Evolutionary conservation across 1,140 invertebrate genomes (phyloP).

Genomic region (Nasonia longicornis): DNA sequence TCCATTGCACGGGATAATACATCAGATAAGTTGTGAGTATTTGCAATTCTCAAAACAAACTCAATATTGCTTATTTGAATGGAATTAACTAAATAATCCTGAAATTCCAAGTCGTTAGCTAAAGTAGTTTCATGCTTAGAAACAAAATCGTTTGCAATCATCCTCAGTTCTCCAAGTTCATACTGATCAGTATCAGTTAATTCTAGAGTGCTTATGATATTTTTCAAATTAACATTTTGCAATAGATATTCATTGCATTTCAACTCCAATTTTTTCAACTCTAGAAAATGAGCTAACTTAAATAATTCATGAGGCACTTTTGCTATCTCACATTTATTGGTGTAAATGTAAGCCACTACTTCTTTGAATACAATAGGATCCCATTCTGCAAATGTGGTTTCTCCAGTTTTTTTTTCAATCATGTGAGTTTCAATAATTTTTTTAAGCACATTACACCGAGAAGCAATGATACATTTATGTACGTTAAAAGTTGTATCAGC

Average conservation of each 20-base stretch:
- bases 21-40: neutral
- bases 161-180: neutral
- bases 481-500: neutral
- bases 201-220: neutral
- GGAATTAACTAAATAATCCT: neutral
- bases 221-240: neutral
- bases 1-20: neutral
- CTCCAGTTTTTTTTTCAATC: neutral
- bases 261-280: neutral
- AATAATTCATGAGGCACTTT: neutral
- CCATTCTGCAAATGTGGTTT: neutral
- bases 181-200: neutral
- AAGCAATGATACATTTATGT: neutral
- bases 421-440: neutral
- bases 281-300: neutral
- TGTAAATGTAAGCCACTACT: neutral
- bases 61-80: neutral
- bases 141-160: neutral
- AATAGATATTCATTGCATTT: neutral
- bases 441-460: neutral
- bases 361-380: neutral
- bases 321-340: neutral
- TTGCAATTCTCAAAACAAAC: neutral
- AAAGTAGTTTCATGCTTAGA: neutral
- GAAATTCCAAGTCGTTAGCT: neutral